Evolutionary conservation across 1,140 invertebrate genomes (phyloP), one percentile per base, ranked within the genome.

Genomic region (Asobara japonica): DNA sequence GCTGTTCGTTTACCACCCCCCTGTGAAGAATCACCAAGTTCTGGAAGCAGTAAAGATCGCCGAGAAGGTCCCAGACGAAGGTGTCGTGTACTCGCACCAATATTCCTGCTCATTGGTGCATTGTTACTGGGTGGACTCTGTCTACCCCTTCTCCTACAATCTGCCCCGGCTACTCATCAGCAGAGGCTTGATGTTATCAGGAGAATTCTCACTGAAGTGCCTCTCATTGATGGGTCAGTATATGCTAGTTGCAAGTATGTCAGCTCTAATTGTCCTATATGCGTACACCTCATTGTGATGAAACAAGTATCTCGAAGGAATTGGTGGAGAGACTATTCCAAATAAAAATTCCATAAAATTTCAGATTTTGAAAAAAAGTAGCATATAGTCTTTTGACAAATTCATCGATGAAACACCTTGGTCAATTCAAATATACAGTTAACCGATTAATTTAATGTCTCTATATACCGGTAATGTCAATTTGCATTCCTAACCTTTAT

Each of bases 171-270:
- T 68, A 87, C 85, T 72, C 85, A 88, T 75, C 83, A 89, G 78
- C 85, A 89, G 77, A 83, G 89, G 72, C 81, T 89, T 71, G 85
- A 88, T 76, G 83, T 88, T 70, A 90, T 90, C 48, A 88, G 89
- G 73, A 87, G 89, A 80, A 88, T 91, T 65, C 86, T 91, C 77
- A 86, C 86, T 78, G 88, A 90, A 86, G 89, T 89, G 82, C 90
- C 90, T 77, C 86, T 91, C 69, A 90, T 91, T 79, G 90, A 91
- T 76, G 90, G 91, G 90, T 91, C 79, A 85, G 75, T 69, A 20
- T 65, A 7, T 33, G 16, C 60, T 36, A 65, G 36, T 36, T 66
- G 16, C 31, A 66, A 66, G 18, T 16, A 45, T 45, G 41, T 45
- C 41, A 45, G 18, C n/a, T 11, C 41, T 13, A 5, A 45, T 45